Conservation (phyloP, 2,888 invertebrate genomes). For the Metopia argyrocephala region DNA sequence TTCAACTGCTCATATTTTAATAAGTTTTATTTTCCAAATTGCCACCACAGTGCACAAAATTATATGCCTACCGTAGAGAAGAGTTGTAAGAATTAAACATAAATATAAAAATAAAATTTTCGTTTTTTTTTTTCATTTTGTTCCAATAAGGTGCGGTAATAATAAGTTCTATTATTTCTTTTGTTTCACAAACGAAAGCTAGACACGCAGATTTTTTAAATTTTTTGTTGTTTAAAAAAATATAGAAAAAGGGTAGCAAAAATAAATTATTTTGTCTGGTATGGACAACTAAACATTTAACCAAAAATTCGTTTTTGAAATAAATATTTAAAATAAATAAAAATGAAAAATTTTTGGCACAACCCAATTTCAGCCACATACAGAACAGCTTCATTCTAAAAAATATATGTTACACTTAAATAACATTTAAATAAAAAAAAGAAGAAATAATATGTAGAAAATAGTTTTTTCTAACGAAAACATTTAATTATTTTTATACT, state of each 20-base stretch:
- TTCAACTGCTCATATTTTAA: no score
- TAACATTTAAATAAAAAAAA: no score
- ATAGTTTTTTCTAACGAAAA: neutral
- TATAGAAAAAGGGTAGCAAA: constrained; percentile 41
- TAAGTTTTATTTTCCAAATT: no score
- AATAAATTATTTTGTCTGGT: constrained; percentile 52
- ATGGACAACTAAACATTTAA: neutral
- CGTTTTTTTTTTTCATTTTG: no score
- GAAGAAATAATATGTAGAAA: no score
- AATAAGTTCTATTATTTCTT: constrained; percentile 2
- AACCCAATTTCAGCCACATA: neutral
- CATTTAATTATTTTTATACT: neutral
- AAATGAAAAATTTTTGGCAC: neutral
- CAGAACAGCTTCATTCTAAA: neutral
- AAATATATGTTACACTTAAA: no score
- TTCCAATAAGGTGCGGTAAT: constrained; percentile 52
- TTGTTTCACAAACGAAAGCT: neutral
- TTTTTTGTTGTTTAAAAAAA: neutral
- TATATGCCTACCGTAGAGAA: constrained; percentile 38
- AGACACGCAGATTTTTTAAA: constrained; percentile 45
- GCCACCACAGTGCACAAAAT: no score
- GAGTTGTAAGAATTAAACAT: constrained; percentile 45
- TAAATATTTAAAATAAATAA: neutral
- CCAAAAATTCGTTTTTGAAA: constrained; percentile 6
- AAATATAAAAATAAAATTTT: constrained; percentile 12